A percentile compares a stretch with the other conserved stretches of the same genome.
Conservation (phyloP, 2,888 invertebrate genomes). For the Drosophila hamatofila region DNA sequence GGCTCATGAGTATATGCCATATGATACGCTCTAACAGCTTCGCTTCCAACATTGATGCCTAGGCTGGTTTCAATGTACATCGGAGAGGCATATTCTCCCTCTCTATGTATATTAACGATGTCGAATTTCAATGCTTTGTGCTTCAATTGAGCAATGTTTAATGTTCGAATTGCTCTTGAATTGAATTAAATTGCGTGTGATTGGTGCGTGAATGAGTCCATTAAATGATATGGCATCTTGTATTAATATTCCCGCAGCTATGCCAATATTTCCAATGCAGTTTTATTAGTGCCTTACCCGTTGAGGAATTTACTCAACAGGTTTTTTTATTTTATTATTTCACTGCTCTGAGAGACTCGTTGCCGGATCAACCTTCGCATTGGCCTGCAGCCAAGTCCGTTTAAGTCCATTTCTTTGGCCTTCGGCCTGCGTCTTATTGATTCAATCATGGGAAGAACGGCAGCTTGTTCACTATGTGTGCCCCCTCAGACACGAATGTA, state of each 20-base stretch:
- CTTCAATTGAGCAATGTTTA: constrained; percentile 35
- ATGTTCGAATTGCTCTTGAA: constrained; percentile 52
- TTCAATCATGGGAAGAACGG: constrained; percentile 70
- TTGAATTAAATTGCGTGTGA: constrained; percentile 72
- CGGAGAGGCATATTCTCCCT: background rate
- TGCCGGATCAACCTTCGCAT: constrained; percentile 32
- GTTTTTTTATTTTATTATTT: constrained; percentile 35
- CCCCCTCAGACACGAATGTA: constrained; percentile 6
- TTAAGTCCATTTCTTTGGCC: constrained; percentile 35
- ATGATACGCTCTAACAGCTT: constrained; percentile 10
- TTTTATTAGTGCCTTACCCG: constrained; percentile 35
- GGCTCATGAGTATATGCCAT: constrained; percentile 56
- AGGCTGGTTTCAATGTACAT: constrained; percentile 11
- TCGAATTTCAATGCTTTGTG: constrained; percentile 36
- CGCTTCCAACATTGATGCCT: constrained; percentile 2
- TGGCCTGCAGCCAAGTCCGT: constrained; percentile 58
- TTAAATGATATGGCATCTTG: constrained; percentile 31
- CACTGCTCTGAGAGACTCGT: background rate
- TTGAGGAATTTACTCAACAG: constrained; percentile 43
- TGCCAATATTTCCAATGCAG: constrained; percentile 34
- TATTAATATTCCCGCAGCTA: constrained; percentile 1
- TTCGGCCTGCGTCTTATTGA: constrained; percentile 64
- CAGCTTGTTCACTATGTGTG: constrained; percentile 45
- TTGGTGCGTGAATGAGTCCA: constrained; percentile 70
- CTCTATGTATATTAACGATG: background rate